Base-by-base conservation (phyloP, 92 coral and sea anemone species). In the Meandrina meandrites region DNA sequence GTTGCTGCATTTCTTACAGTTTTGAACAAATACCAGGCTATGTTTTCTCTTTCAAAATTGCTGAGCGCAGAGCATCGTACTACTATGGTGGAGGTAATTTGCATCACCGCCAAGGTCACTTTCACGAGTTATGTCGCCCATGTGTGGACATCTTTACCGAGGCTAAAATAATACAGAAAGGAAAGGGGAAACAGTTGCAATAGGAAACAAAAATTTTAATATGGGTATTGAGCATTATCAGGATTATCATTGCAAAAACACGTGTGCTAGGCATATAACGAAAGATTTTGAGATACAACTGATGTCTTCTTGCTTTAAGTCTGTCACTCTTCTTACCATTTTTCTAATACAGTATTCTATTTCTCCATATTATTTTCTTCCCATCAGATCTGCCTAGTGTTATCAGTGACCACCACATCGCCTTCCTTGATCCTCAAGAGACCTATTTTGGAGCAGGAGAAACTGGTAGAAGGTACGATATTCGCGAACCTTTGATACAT, bases 371-470 rank as follows among this genome's bases (percentile, higher is more conserved):
- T 19, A 53, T 31, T 73, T 9, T 12, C 34, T 73, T 32, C 42
- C 35, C 57, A 36, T 50, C 78, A 96, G 99, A 96, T 83, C 91
- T 96, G 47, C 99, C 99, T 28, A 94, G 99, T 70, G 98, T 96
- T 57, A 93, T 95, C 70, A 96, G 99, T 82, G 98, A 87, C 35
- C 93, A 81, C 69, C 86, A 89, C 48, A 80, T 95, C 47, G 99
- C 98, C 47, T 95, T 96, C 80, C 89, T 96, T 27, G 99, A 96
- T 73, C 99, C 99, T 4, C 99, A 96, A 82, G 99, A 95, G 84
- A 93, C 93, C 14, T 96, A 90, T 86, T 96, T 96, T 78, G 97
- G 96, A 16, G 82, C 89, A 16, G 94, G 90, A 11, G 98, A 95
- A 92, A 91, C 99, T 16, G 99, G 99, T 18, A 92, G 93, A 51